A percentile compares a stretch with the other conserved stretches of the same genome.
These are phyloP conservation scores for Halocaridina rubra DNA, from an alignment of 2,888 invertebrate genomes.

Conservation along the genomic window DNA sequence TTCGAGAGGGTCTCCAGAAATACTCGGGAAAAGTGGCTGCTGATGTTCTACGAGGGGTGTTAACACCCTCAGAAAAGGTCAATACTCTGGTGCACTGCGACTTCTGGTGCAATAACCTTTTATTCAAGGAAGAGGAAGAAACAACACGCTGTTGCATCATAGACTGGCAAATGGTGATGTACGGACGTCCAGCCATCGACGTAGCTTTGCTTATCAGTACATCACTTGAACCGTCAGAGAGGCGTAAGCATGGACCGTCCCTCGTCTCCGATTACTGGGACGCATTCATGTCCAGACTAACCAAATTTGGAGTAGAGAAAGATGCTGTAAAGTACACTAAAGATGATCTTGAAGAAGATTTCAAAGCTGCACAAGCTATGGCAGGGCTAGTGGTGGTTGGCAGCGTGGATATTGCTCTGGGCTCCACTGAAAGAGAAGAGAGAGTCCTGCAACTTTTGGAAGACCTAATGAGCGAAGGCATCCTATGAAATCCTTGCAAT, in stretches of 20 bases:
- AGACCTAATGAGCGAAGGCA: slow-evolving; percentile 79
- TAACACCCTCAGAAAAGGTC: slow-evolving; percentile 68
- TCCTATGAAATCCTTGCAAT: slow-evolving; percentile 70
- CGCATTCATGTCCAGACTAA: slow-evolving; percentile 75
- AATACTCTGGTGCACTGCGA: slow-evolving; percentile 84
- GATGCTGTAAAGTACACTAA: slow-evolving; percentile 72
- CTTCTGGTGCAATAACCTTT: slow-evolving; percentile 85
- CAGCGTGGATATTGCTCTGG: slow-evolving; percentile 83
- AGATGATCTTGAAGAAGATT: slow-evolving; percentile 73
- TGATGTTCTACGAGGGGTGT: slow-evolving; percentile 41
- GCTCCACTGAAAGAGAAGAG: slow-evolving; percentile 80
- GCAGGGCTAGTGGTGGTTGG: slow-evolving; percentile 84
- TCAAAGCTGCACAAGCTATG: slow-evolving; percentile 77
- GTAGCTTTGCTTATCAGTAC: slow-evolving; percentile 78
- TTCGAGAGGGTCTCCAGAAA: slow-evolving; percentile 28
- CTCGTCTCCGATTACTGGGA: slow-evolving; percentile 80
- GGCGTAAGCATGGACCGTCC: slow-evolving; percentile 73
- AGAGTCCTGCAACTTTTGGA: slow-evolving; percentile 80
- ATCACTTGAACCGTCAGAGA: slow-evolving; percentile 78
- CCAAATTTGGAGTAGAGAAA: slow-evolving; percentile 73
- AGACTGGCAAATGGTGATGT: slow-evolving; percentile 87
- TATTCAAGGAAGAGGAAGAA: slow-evolving; percentile 74
- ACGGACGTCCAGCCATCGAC: slow-evolving; percentile 78
- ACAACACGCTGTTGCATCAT: slow-evolving; percentile 76
- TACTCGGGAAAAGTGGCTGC: slow-evolving; percentile 48